Conservation (phyloP, 2,113 vertebrate species). For the Orthonyx spaldingii region DNA sequence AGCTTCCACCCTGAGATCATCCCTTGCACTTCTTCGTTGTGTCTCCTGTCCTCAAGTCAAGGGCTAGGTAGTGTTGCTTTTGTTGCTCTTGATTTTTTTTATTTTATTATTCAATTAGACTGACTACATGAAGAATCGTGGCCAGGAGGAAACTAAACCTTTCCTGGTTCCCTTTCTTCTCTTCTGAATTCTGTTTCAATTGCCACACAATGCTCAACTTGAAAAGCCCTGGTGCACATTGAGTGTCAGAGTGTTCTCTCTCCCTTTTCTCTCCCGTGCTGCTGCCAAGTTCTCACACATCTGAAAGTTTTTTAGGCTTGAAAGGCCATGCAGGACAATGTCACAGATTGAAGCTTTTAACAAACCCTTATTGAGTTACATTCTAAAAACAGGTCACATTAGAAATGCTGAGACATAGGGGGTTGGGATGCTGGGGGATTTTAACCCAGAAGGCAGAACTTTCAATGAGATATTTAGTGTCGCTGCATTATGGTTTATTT, state of each 20-base stretch:
- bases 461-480: neutral
- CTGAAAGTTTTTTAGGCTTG: neutral
- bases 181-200: neutral
- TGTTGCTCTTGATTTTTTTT: neutral
- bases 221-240: neutral
- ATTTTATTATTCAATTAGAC: neutral
- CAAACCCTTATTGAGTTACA: neutral
- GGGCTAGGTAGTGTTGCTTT: neutral
- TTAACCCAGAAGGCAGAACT: neutral
- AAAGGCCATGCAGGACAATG: neutral
- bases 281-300: accelerated
- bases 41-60: neutral
- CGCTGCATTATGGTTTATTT: neutral
- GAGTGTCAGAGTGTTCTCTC: neutral
- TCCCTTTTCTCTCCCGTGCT: neutral
- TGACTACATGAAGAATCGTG: accelerated
- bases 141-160: neutral
- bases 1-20: neutral
- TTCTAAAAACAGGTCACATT: neutral
- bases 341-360: neutral
- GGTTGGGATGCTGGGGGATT: neutral
- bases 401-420: neutral
- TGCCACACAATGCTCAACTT: neutral
- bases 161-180: neutral
- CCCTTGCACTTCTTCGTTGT: accelerated